Percentiles rank a stretch among this genome's conserved stretches.
Evolutionary conservation across 2,797 vertebrate species (phyloP).

Genomic region (Staurois parvus): DNA sequence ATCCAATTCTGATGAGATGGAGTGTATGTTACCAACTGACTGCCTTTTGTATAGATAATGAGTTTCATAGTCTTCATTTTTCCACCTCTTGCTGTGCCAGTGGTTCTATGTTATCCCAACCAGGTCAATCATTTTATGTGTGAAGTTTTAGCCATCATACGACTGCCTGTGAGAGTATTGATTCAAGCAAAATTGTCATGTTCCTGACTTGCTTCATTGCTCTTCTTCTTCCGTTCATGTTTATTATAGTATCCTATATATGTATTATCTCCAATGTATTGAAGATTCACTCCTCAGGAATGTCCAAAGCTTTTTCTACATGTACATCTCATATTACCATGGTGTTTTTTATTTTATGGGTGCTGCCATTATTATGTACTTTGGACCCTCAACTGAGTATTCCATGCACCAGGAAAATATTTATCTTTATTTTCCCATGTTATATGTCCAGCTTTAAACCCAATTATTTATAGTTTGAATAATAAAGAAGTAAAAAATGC

Average conservation of each 20-base stretch:
- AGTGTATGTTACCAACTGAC: constrained; percentile 1
- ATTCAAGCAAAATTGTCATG: not conserved
- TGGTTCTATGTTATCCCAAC: constrained; percentile 1
- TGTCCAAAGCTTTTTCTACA: not conserved
- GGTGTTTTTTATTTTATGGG: not conserved
- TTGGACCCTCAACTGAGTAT: not conserved
- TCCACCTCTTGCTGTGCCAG: not conserved
- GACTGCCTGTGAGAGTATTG: not conserved
- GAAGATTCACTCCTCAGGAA: not conserved
- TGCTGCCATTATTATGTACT: not conserved
- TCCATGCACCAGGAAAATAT: not conserved
- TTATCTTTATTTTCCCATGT: not conserved
- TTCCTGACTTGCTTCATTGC: not conserved
- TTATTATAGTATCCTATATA: not conserved
- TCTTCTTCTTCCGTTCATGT: not conserved
- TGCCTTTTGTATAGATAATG: not conserved
- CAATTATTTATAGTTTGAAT: not conserved
- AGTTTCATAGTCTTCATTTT: not conserved
- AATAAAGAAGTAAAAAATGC: constrained; percentile 7
- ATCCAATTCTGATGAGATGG: constrained; percentile 22
- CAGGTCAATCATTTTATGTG: constrained; percentile 22
- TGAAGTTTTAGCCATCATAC: not conserved
- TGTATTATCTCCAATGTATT: not conserved
- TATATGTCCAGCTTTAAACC: not conserved
- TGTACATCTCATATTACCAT: not conserved